Conservation (phyloP, 2,888 invertebrate genomes). For the Mythimna lalbum region DNA sequence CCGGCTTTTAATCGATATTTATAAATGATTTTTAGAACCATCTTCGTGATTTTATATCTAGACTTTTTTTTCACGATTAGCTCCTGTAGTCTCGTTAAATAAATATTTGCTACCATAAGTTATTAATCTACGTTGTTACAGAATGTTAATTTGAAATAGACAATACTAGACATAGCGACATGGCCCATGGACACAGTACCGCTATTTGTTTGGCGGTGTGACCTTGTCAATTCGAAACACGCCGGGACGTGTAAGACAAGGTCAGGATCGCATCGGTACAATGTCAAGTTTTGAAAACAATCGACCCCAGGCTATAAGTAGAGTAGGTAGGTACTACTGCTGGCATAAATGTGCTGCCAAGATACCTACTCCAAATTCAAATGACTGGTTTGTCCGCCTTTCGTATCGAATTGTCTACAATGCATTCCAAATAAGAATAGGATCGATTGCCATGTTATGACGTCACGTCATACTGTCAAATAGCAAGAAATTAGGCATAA, state of each 20-base stretch:
- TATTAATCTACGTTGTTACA: neutral
- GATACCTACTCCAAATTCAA: neutral
- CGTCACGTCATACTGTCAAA: too few species aligned
- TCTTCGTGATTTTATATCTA: too few species aligned
- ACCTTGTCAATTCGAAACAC: slow-evolving; percentile 7
- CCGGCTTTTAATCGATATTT: too few species aligned
- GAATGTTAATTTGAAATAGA: neutral
- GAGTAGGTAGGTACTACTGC: too few species aligned
- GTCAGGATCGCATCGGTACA: slow-evolving; percentile 12
- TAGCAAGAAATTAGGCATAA: too few species aligned
- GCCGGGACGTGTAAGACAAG: neutral
- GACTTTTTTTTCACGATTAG: too few species aligned
- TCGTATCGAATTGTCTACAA: neutral
- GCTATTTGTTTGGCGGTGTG: neutral
- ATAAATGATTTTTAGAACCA: too few species aligned
- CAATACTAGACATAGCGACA: neutral
- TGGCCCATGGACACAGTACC: neutral
- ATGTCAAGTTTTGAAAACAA: slow-evolving; percentile 17
- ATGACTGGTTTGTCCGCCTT: neutral
- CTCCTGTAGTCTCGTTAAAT: too few species aligned
- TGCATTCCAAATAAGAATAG: too few species aligned
- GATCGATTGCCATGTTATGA: too few species aligned
- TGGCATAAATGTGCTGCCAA: neutral
- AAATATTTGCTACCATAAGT: neutral
- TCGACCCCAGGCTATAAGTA: neutral